Evolutionary conservation across 2,888 invertebrate genomes (phyloP).

Genomic region (Aproaerema taeniolella): DNA sequence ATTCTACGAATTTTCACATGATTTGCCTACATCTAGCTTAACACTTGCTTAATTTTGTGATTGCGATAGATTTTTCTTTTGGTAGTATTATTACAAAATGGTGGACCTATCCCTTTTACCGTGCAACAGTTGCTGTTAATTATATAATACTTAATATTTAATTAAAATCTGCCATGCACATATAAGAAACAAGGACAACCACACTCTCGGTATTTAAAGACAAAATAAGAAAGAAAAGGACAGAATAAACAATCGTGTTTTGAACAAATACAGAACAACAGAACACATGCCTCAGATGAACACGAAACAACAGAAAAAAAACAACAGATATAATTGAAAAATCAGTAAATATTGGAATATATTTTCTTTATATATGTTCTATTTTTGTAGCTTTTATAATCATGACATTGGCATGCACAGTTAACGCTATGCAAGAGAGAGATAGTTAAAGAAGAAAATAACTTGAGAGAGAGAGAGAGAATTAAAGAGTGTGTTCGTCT

Average conservation of each 20-base stretch:
- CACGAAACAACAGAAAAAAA: constrained; percentile 10
- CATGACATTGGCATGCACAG: constrained; percentile 69
- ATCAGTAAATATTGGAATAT: constrained; percentile 11
- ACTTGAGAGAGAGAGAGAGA: constrained; percentile 37
- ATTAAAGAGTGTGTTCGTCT: constrained; percentile 74
- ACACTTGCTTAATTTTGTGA: constrained; percentile 2
- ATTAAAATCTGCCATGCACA: constrained; percentile 72
- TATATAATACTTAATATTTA: constrained; percentile 34
- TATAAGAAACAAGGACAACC: constrained; percentile 73
- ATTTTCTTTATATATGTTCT: constrained; percentile 17
- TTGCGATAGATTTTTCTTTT: constrained; percentile 6
- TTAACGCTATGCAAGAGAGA: constrained; percentile 56
- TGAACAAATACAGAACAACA: constrained; percentile 25
- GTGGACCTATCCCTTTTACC: constrained; percentile 38
- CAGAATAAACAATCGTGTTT: constrained; percentile 26
- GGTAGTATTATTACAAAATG: constrained; percentile 7
- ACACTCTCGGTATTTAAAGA: constrained; percentile 57
- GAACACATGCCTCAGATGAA: constrained; percentile 12
- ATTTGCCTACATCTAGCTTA: no score
- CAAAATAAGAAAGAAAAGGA: constrained; percentile 34
- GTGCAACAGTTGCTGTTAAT: constrained; percentile 41
- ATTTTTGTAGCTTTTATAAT: constrained; percentile 60
- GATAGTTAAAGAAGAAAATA: constrained; percentile 34
- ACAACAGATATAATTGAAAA: constrained; percentile 4
- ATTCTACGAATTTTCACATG: no score